Evolutionary conservation across 2,797 vertebrate genomes (phyloP).

Genomic region (Eulemur mongoz): DNA sequence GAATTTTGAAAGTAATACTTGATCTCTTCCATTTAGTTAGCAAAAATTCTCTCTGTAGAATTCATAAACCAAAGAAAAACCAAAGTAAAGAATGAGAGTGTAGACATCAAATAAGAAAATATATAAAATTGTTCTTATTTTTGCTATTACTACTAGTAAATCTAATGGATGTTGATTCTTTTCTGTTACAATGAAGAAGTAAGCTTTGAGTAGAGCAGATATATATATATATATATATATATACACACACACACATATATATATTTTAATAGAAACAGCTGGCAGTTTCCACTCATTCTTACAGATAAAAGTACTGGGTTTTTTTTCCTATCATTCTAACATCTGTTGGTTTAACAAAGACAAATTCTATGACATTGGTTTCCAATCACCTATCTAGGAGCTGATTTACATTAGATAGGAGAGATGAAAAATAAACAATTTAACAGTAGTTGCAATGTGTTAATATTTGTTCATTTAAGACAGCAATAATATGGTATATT

Average conservation of each 20-base stretch:
- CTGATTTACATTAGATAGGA: slow-evolving; percentile 13
- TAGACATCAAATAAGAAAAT: not conserved
- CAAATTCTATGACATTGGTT: not conserved
- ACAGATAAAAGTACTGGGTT: not conserved
- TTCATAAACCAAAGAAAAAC: slow-evolving; percentile 5
- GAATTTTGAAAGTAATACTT: not conserved
- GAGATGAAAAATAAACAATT: slow-evolving; percentile 25
- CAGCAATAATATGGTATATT: not conserved
- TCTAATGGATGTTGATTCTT: not conserved
- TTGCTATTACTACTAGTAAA: not conserved
- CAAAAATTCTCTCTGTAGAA: not conserved
- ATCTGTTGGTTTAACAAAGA: slow-evolving; percentile 47
- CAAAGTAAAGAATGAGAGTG: not conserved
- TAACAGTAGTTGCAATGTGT: not conserved
- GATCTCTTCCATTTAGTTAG: not conserved
- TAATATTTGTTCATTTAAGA: slow-evolving; percentile 4
- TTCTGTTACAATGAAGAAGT: not conserved
- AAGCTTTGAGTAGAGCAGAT: not conserved
- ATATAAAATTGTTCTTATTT: not conserved
- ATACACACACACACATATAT: too few relatives aligned
- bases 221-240: too few relatives aligned
- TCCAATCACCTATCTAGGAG: slow-evolving; percentile 12
- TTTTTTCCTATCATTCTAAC: not conserved
- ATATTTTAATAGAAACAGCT: not conserved
- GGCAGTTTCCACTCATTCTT: not conserved